Percentiles rank a stretch among this genome's conserved stretches.
These are phyloP conservation scores for Diaperis boleti DNA, from an alignment of 2,888 invertebrate genomes.

Conservation along the genomic window DNA sequence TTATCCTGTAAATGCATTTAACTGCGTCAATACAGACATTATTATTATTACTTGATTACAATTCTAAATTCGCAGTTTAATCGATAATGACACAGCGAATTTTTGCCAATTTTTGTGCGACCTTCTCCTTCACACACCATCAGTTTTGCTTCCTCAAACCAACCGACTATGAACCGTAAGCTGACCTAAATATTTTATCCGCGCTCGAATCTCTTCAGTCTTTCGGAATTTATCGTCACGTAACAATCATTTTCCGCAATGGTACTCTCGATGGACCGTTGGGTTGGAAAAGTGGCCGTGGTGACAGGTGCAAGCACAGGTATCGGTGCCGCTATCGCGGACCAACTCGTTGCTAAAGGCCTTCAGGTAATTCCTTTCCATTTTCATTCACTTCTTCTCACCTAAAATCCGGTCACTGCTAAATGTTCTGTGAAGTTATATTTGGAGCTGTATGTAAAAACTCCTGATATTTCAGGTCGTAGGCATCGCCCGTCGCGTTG, in stretches of 20 bases:
- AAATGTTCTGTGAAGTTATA: too few relatives aligned
- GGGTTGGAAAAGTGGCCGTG: conserved; percentile 34
- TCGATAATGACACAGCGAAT: background rate
- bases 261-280: conserved; percentile 31
- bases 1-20: too few relatives aligned
- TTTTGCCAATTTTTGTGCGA: background rate
- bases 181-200: background rate
- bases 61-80: background rate
- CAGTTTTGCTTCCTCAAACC: background rate
- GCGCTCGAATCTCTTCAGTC: background rate
- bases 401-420: too few relatives aligned
- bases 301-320: conserved; percentile 35
- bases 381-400: background rate
- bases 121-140: background rate
- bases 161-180: background rate
- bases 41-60: background rate
- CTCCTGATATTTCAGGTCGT: conserved; percentile 15
- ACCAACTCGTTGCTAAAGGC: conserved; percentile 24
- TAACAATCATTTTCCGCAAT: background rate
- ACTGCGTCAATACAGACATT: too few relatives aligned
- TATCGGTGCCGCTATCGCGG: conserved; percentile 25
- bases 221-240: background rate
- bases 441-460: background rate
- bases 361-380: background rate
- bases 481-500: conserved; percentile 18